Base-by-base conservation (phyloP, 2,797 vertebrate species). In the Notolabrus celidotus region DNA sequence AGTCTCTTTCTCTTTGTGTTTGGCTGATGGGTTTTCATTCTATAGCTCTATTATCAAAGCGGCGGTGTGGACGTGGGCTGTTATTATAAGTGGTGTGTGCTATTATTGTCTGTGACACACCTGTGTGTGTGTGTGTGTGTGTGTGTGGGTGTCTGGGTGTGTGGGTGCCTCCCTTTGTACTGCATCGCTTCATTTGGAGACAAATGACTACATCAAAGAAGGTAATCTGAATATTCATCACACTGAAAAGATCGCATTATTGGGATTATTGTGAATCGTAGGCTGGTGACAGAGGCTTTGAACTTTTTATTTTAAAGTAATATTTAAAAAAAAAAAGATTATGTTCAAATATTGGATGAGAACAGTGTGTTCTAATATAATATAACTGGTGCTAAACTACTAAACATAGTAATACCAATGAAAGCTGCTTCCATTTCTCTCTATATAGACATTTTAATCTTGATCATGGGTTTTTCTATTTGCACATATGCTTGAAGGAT, bases 1-100 rank as follows among this genome's bases (percentile, higher is more conserved):
- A 11, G 39, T 11, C 39, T 8, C 33, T 43, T n/a, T 27, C 17
- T 66, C 23, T 54, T 16, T 5, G 5, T 22, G 33, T 54, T 60
- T 46, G 58, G 34, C 46, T 17, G 57, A 59, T 46, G 12, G 29
- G 62, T 72, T 69, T 73, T 36, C 56, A 63, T 67, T 73, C 65
- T 73, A 2, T 10, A 19, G 15, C 36, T 5, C 63, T 39, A 39
- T 49, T 43, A 39, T 49, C 22, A 47, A n/a, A 50, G 64, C 47
- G 78, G 47, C 58, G 39, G 47, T 50, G 61, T 39, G 53, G 36
- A 75, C n/a, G 68, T 72, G 67, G 59, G 67, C 54, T 19, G 64
- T 16, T 75, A 71, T 79, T 72, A 64, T 65, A 66, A 69, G 36
- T 34, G 53, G 7, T n/a, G 45, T 8, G 55, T 8, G 59, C 63